Evolutionary conservation across 2,113 vertebrate genomes (phyloP), one percentile per base, ranked within the genome.

Genomic region (Haemorhous mexicanus): DNA sequence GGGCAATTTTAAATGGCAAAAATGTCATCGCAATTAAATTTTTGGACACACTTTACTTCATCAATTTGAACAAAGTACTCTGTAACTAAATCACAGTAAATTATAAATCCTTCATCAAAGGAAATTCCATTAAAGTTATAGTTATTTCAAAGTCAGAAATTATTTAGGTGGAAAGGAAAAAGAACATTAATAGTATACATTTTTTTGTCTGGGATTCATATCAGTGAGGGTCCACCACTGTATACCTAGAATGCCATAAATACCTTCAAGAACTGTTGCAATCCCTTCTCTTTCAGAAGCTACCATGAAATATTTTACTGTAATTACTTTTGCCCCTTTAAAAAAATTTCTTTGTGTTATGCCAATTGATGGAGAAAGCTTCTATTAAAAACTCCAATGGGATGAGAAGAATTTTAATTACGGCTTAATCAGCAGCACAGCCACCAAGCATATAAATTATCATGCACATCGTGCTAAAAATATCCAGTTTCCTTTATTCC

Each of bases 371-470:
- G 98, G 96, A 98, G 97, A 97, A 98, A 98, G 93, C 97, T 98
- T 98, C 97, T 96, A 98, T 98, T 98, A 98, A 98, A 98, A 97
- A 98, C 97, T 99, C 98, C 98, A 98, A 98, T 98, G 98, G 97
- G 98, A 98, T 98, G 98, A 98, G 98, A 99, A 98, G 98, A 98
- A 99, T 98, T 99, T 98, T 99, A 99, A 99, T 99, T 98, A 99
- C 98, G 98, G 98, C 98, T 99, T 99, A 99, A 99, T 99, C 98
- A 99, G 99, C 99, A 99, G 99, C 99, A 99, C 98, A 99, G 99
- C 99, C 99, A 99, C 99, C 98, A 99, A 99, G 99, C 99, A 99
- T 99, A 99, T 99, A 99, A 99, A 99, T 99, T 99, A 99, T 99
- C 99, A 99, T 99, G 99, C 99, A 99, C 98, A 97, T 99, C 99